Evolutionary conservation across 2,888 invertebrate species (phyloP).

Genomic region (Ornithoptera priamus): DNA sequence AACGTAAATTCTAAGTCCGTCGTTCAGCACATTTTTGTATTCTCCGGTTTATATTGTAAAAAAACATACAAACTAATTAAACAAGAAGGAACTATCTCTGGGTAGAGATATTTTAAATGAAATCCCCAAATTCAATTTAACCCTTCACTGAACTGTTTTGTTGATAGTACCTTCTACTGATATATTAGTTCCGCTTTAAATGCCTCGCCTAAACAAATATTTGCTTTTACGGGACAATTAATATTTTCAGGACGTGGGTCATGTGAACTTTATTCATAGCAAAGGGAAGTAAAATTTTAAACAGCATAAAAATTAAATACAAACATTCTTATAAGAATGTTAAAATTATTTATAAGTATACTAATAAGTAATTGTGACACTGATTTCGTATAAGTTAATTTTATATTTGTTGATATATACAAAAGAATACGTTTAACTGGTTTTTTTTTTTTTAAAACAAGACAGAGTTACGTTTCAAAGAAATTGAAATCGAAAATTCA

Average conservation of each 20-base stretch:
- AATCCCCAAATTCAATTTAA: constrained; percentile 18
- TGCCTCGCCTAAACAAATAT: constrained; percentile 27
- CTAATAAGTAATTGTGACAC: too few relatives aligned
- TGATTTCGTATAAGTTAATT: too few relatives aligned
- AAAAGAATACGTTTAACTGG: too few relatives aligned
- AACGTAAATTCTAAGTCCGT: too few relatives aligned
- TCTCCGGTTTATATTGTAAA: background rate
- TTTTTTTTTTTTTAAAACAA: too few relatives aligned
- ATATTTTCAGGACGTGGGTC: constrained; percentile 23
- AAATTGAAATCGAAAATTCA: too few relatives aligned
- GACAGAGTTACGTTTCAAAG: too few relatives aligned
- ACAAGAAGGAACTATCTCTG: background rate
- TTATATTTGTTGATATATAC: too few relatives aligned
- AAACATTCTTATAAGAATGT: constrained; percentile 1
- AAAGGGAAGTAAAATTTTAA: constrained; percentile 2
- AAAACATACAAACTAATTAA: background rate
- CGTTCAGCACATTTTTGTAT: background rate
- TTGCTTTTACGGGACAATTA: constrained; percentile 25
- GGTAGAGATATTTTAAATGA: constrained; percentile 3
- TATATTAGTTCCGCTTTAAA: constrained; percentile 24
- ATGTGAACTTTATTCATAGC: constrained; percentile 18
- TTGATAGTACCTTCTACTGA: constrained; percentile 19
- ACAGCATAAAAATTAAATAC: constrained; percentile 7
- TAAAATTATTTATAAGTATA: too few relatives aligned
- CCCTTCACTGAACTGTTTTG: constrained; percentile 19